Conservation (phyloP, 2,113 vertebrate species). For the Odocoileus hemionus region DNA sequence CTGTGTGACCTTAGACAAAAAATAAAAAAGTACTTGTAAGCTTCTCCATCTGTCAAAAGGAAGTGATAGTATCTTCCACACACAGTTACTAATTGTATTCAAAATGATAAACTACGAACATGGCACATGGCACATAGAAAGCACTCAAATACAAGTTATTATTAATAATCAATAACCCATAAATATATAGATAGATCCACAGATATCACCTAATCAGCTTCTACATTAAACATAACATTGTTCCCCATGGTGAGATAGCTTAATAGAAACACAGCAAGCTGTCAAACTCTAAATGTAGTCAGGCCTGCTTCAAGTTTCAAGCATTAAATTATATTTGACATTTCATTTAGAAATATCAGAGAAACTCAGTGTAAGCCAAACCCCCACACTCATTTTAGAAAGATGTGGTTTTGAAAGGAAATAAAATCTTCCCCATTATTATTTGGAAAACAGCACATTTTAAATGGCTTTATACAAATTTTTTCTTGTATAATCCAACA, state of each 20-base stretch:
- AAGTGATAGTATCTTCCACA: background rate
- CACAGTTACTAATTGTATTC: background rate
- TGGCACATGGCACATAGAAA: background rate
- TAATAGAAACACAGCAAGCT: constrained; percentile 39
- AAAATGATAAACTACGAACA: background rate
- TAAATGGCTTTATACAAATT: background rate
- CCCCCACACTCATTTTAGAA: constrained; percentile 25
- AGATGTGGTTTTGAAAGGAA: background rate
- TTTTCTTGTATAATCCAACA: background rate
- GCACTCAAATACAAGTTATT: background rate
- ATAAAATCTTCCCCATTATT: background rate
- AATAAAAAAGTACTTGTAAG: background rate
- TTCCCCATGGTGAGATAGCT: constrained; percentile 3
- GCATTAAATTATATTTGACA: constrained; percentile 55
- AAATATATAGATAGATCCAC: background rate
- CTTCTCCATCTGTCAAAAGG: background rate
- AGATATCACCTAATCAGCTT: background rate
- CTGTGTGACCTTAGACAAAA: background rate
- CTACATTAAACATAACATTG: constrained; percentile 8
- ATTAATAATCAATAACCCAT: background rate
- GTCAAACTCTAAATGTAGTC: constrained; percentile 43
- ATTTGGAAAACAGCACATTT: constrained; percentile 11
- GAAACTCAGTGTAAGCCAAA: constrained; percentile 32
- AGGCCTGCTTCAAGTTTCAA: constrained; percentile 51
- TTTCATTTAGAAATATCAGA: constrained; percentile 62